Percentiles rank a stretch among this genome's conserved stretches.
These are phyloP conservation scores for Bembecia ichneumoniformis DNA, from an alignment of 2,888 invertebrate genomes.

Conservation along the genomic window DNA sequence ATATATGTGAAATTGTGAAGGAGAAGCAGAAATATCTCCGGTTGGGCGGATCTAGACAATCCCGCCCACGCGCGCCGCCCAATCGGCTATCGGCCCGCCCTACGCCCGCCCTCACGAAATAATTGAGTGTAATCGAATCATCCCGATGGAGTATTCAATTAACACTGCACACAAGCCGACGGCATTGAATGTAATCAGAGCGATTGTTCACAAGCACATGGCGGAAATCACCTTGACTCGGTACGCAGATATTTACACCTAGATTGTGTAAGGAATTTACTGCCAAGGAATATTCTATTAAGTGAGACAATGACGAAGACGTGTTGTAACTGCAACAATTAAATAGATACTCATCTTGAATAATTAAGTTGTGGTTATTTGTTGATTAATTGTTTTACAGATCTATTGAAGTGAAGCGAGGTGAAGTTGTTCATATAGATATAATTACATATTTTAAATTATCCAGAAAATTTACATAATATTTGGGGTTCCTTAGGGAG, in stretches of 20 bases:
- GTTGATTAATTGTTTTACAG: not conserved
- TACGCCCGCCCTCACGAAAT: slow-evolving; percentile 30
- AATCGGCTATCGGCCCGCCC: slow-evolving; percentile 43
- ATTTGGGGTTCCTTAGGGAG: too few relatives aligned
- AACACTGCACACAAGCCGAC: slow-evolving; percentile 25
- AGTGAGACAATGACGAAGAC: not conserved
- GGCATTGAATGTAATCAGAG: slow-evolving; percentile 34
- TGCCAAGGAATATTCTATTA: not conserved
- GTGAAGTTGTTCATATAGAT: too few relatives aligned
- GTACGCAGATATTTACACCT: too few relatives aligned
- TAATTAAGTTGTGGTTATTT: slow-evolving; percentile 3
- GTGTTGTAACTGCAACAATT: too few relatives aligned
- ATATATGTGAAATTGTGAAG: not conserved
- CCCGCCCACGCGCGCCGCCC: slow-evolving; percentile 51
- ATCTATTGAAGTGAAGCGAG: too few relatives aligned
- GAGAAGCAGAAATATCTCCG: not conserved
- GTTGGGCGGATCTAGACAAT: slow-evolving; percentile 45
- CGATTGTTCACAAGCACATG: slow-evolving; percentile 33
- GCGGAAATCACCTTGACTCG: not conserved
- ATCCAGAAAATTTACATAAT: too few relatives aligned
- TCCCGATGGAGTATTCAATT: slow-evolving; percentile 50
- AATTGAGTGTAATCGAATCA: slow-evolving; percentile 65
- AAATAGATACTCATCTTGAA: too few relatives aligned
- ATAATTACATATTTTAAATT: too few relatives aligned
- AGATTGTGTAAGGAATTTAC: not conserved